Conservation (phyloP, 2,113 vertebrate species). For the Macheiramphus alcinus region DNA sequence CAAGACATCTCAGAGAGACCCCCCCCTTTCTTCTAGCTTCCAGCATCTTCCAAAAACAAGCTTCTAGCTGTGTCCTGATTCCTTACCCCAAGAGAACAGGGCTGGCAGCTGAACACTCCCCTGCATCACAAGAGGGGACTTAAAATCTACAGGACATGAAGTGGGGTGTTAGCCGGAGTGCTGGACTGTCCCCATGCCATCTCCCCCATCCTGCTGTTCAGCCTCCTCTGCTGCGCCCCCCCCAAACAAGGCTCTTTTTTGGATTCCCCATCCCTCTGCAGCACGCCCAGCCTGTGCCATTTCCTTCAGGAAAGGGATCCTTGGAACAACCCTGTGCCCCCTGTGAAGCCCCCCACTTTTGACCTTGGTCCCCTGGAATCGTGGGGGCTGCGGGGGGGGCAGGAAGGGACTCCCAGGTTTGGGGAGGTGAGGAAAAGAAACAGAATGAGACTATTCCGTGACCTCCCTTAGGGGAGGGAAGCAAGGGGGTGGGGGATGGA, state of each 20-base stretch:
- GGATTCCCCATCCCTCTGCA: neutral
- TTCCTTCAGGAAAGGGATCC: neutral
- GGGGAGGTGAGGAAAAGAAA: neutral
- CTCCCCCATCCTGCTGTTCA: neutral
- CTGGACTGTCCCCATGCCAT: neutral
- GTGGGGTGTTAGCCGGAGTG: too few species aligned
- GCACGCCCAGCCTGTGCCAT: neutral
- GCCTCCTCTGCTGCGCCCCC: neutral
- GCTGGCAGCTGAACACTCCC: neutral
- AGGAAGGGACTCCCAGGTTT: neutral
- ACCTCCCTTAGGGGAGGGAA: neutral
- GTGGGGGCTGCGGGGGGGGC: fast-evolving
- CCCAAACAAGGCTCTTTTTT: neutral
- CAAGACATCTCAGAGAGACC: constrained; percentile 8
- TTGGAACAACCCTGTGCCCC: neutral
- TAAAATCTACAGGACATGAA: neutral
- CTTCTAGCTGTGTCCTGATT: neutral
- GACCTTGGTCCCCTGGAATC: neutral
- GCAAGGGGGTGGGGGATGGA: too few species aligned
- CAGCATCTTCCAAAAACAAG: neutral
- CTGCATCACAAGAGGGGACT: neutral
- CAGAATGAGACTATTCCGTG: neutral
- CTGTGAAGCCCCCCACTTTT: neutral
- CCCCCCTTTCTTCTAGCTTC: neutral
- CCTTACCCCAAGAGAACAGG: neutral